phyloP scores from a whole-genome alignment of 2,113 vertebrate species.

The Silurus glanis region DNA sequence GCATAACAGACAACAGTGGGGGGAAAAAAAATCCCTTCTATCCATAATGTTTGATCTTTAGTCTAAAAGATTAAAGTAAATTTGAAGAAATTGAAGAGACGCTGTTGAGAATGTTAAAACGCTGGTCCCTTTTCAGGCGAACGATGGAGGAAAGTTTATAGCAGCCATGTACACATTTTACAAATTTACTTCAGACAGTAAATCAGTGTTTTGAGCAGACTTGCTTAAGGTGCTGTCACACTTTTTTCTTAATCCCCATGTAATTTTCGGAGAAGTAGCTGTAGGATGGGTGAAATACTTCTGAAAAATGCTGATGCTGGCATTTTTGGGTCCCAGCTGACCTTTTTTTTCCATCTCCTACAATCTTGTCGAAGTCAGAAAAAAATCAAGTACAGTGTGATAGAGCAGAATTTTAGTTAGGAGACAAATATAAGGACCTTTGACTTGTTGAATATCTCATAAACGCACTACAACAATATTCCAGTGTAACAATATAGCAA shows the following conservation, averaged over 20 bases:
- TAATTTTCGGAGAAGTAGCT: no score
- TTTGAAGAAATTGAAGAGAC: not conserved
- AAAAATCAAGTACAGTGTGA: no score
- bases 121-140: not conserved
- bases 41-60: conserved; percentile 42
- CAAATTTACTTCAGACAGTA: not conserved
- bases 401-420: not conserved
- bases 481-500: not conserved
- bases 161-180: not conserved
- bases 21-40: not conserved
- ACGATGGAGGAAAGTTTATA: not conserved
- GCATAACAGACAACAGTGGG: not conserved
- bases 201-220: no score
- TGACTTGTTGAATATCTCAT: not conserved
- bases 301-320: no score
- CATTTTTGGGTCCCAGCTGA: no score
- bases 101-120: not conserved
- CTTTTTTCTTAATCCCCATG: no score
- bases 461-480: not conserved
- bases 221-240: no score
- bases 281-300: no score
- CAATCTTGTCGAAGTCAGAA: no score
- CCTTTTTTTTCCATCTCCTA: no score
- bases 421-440: not conserved
- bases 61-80: conserved; percentile 32